A percentile compares a stretch with the other conserved stretches of the same genome.
These are phyloP conservation scores for Gambelia wislizenii DNA, from an alignment of 2,797 vertebrate species.

Conservation along the genomic window DNA sequence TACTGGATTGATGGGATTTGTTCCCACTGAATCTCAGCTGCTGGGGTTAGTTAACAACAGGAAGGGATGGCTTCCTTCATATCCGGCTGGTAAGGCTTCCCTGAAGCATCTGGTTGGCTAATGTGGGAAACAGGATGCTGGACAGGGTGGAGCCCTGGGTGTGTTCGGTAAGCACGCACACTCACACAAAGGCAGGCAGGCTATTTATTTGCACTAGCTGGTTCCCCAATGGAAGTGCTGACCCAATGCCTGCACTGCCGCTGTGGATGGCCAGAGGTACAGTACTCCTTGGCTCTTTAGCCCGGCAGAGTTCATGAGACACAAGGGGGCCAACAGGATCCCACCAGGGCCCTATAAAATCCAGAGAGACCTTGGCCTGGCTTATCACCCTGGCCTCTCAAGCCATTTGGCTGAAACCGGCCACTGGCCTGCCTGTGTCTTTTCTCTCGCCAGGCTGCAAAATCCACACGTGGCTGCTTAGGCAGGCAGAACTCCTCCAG, in stretches of 20 bases:
- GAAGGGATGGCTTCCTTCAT: background rate
- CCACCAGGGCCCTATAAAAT: no score
- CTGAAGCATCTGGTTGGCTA: background rate
- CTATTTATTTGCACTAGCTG: background rate
- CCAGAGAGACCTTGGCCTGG: background rate
- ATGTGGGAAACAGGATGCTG: background rate
- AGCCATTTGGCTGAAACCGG: background rate
- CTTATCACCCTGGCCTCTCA: background rate
- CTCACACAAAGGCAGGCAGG: background rate
- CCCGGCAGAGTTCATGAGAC: background rate
- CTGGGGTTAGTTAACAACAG: background rate
- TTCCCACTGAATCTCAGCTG: background rate
- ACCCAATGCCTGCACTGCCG: no score
- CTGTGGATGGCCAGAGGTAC: no score
- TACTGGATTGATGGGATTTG: background rate
- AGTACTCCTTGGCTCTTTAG: background rate
- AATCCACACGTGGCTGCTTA: background rate
- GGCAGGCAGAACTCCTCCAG: no score
- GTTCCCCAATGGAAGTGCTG: no score
- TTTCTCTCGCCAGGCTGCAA: no score
- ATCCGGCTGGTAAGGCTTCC: background rate
- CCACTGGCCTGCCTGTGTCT: background rate
- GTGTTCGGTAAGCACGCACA: background rate
- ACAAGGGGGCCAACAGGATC: background rate
- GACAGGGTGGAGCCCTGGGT: background rate